Base-by-base conservation (phyloP, 2,797 vertebrate genomes). In the Anas flavirostris region DNA sequence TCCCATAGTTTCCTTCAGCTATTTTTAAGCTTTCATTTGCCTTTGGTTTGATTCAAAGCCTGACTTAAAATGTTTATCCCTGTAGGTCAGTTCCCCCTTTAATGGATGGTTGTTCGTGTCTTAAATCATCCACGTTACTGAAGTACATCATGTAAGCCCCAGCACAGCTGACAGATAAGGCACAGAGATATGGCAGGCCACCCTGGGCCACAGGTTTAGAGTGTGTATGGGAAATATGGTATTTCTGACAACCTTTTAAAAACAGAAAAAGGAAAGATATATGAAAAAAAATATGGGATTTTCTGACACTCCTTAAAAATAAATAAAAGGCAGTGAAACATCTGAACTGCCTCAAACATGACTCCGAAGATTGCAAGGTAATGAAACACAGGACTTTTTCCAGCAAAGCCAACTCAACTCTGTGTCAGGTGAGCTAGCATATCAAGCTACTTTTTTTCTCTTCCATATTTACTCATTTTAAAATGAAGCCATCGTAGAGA, bases 241-340 rank as follows among this genome's bases (percentile, higher is more conserved):
- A 73, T 90, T 97, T 91, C 81, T 95, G 94, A 93, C 91, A 91
- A 17, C 56, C 73, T 82, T 93, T 79, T 63, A 69, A 91, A 81
- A 89, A 41, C 37, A 25, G 84, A 79, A 79, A 67, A 67, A 43
- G 52, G 39, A 78, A 84, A 92, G 64, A 94, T 91, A 72, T 88
- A 85, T 12, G 28, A 64, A 64, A 46, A 88, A 95, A 95, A 96
- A 87, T 55, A 89, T 90, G 64, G 46, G 52, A 68, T 70, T 93
- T 90, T 69, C 63, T 95, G 82, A 92, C 93, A 91, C 17, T 28
- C n/a, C 88, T 95, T 94, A 91, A 94, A 95, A 91, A 58, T 56
- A 94, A 95, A 94, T 86, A 95, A 92, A 88, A 93, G 60, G 77
- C 68, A 63, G 37, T 82, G 62, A 90, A 94, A 94, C 41, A 77